Evolutionary conservation across 1,140 invertebrate species (phyloP).

Genomic region (Macrobrachium nipponense): DNA sequence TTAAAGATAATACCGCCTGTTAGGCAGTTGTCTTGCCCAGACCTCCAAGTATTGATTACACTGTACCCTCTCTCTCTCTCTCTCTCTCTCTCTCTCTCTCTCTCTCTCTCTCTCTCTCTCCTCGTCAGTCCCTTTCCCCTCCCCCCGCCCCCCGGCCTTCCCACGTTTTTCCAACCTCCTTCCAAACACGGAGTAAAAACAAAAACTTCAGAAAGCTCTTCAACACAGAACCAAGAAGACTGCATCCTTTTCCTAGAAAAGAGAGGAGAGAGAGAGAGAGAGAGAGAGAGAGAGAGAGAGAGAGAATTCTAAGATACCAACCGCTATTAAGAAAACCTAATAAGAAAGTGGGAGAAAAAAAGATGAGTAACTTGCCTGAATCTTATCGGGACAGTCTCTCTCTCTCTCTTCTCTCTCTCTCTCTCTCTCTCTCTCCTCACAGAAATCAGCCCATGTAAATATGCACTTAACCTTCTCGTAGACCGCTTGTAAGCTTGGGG

Average conservation of each 20-base stretch:
- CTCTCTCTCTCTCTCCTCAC: constrained; percentile 9
- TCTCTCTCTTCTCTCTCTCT: constrained; percentile 25
- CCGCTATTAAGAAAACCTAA: not conserved
- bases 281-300: constrained; percentile 18
- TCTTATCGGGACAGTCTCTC: not conserved
- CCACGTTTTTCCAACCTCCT: too few species aligned
- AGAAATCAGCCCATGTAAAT: too few species aligned
- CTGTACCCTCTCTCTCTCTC: too few species aligned
- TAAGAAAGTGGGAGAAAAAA: not conserved
- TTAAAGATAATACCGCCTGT: not conserved
- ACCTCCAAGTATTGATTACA: too few species aligned
- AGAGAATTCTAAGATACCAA: not conserved
- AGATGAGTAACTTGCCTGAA: not conserved
- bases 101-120: too few species aligned
- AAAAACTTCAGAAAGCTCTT: not conserved
- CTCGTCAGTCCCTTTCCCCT: too few species aligned
- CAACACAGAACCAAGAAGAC: not conserved
- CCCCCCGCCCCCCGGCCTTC: too few species aligned
- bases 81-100: too few species aligned
- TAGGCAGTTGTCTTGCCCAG: too few species aligned
- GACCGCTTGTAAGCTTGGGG: too few species aligned
- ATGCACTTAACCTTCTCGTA: too few species aligned
- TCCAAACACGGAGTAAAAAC: not conserved
- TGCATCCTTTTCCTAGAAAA: not conserved
- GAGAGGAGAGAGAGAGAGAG: constrained; percentile 36